Percentiles rank a stretch among this genome's conserved stretches.
Evolutionary conservation across 2,113 vertebrate species (phyloP).

Genomic region (Bettongia penicillata): DNA sequence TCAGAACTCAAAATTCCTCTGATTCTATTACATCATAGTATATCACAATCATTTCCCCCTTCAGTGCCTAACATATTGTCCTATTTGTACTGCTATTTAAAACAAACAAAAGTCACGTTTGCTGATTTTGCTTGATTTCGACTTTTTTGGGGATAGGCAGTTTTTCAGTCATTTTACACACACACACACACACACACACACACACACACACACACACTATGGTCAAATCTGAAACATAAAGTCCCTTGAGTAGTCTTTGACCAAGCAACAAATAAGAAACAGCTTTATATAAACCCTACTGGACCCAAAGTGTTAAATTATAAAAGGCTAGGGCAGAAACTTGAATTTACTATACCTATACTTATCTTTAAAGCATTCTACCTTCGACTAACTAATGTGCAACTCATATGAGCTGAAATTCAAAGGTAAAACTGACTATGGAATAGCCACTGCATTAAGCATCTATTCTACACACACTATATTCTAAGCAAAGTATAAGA

Average conservation of each 20-base stretch:
- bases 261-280: neutral
- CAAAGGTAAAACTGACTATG: neutral
- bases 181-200: too few species aligned
- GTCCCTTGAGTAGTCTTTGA: neutral
- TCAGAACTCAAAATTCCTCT: neutral
- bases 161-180: neutral
- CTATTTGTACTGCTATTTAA: neutral
- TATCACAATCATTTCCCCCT: neutral
- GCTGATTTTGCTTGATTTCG: neutral
- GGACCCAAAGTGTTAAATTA: neutral
- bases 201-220: too few species aligned
- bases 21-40: neutral
- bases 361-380: neutral
- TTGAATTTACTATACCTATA: neutral
- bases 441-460: neutral
- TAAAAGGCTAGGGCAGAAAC: neutral
- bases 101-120: neutral
- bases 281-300: neutral
- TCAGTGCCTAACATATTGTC: neutral
- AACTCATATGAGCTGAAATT: neutral
- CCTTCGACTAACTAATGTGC: neutral
- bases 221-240: neutral
- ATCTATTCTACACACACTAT: neutral
- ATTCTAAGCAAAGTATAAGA: neutral
- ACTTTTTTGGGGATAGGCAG: neutral